Base-by-base conservation (phyloP, 2,888 invertebrate species). In the Matsumyia berberina region DNA sequence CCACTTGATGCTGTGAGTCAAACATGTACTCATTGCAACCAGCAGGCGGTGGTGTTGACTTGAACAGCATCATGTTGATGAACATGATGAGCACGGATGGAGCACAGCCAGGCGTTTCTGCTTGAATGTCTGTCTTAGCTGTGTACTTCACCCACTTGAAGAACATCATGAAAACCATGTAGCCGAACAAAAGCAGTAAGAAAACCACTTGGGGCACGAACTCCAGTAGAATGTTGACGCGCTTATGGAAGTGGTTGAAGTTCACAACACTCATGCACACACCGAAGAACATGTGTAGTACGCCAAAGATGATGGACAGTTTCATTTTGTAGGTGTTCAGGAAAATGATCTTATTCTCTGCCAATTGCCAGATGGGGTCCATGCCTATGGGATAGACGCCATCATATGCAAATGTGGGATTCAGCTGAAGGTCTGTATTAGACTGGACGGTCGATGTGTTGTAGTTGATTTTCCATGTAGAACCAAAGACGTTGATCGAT, bases 321-420 rank as follows among this genome's bases (percentile, higher is more conserved):
- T 97, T 97, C 98, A 98, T 99, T 93, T 99, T 99, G 93, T 96
- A 97, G 0, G 98, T 97, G 92, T 99, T 99, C 86, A 97, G 92
- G 92, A 98, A 98, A 86, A 97, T 96, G 87, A 99, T 98, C 92
- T 98, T 98, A 92, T 98, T 98, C 85, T 94, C 94, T 29, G 96
- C 94, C 90, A 94, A 89, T 93, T 95, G 95, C 96, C 96, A 96
- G 4, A 95, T 93, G 0, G 94, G 94, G 88, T 94, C 99, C 88
- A 99, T 92, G 1, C 99, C 99, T 86, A 98, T 93, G 0, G 97
- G 95, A 86, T 94, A 94, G 0, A 95, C 95, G 1, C 89, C 88
- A 0, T 88, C 92, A 81, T 92, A 93, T 0, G 88, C 78, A 0
- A 93, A 93, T 44, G 93, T 93, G 0, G 97, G 97, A 91, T 95